Conservation (phyloP, 2,888 invertebrate species). For the Oscheius myriophilus region DNA sequence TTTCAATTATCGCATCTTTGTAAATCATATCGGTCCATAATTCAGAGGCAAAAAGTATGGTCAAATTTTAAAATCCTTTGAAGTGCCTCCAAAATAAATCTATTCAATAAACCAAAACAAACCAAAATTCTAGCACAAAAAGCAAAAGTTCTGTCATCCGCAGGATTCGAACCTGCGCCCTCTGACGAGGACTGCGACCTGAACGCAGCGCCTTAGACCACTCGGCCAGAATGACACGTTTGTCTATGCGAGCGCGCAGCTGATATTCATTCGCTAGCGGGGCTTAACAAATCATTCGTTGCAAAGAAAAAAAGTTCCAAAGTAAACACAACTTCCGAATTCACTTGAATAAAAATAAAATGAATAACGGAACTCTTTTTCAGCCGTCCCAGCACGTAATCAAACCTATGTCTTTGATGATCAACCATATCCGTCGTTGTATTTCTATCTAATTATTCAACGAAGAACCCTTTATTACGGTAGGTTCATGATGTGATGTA, state of each 20-base stretch:
- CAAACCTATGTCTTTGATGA: conserved; percentile 87
- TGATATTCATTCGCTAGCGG: not conserved
- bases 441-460: conserved; percentile 93
- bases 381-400: conserved; percentile 57
- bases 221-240: conserved; percentile 72
- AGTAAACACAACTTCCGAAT: no score
- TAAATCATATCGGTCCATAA: no score
- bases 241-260: not conserved
- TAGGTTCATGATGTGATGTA: conserved; percentile 4
- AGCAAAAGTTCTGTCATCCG: not conserved
- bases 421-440: conserved; percentile 83
- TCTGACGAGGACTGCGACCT: conserved; percentile 78
- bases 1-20: no score
- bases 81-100: no score
- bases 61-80: no score
- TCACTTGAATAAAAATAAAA: no score
- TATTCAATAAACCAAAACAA: no score
- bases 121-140: no score
- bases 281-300: not conserved
- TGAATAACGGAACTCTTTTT: no score
- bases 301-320: not conserved
- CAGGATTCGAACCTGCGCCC: no score
- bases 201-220: conserved; percentile 87
- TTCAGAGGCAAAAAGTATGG: no score
- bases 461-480: conserved; percentile 95